A percentile compares a stretch with the other conserved stretches of the same genome.
Conservation (phyloP, 2,113 vertebrate genomes). For the Leucopsar rothschildi region DNA sequence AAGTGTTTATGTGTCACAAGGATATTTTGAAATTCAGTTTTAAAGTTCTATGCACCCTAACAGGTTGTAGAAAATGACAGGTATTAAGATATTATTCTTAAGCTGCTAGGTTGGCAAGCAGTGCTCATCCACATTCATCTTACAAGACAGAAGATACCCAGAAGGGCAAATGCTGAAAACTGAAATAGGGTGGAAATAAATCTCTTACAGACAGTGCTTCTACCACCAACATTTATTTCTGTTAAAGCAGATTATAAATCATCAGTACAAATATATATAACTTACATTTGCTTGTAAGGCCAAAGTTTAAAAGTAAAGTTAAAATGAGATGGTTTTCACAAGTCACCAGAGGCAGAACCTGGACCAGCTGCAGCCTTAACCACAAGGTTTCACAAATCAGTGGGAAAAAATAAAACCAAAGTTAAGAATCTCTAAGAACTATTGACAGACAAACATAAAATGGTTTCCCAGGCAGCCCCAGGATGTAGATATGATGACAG, state of each 20-base stretch:
- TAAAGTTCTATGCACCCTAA: not conserved
- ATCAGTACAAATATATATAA: conserved; percentile 87
- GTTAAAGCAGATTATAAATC: conserved; percentile 88
- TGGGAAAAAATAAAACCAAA: not conserved
- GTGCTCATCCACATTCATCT: not conserved
- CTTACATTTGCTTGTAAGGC: conserved; percentile 86
- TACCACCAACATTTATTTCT: conserved; percentile 87
- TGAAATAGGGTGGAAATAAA: not conserved
- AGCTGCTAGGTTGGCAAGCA: not conserved
- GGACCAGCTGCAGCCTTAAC: conserved; percentile 63
- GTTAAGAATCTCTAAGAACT: conserved; percentile 38
- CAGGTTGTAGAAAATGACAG: not conserved
- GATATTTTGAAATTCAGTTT: not conserved
- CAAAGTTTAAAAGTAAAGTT: conserved; percentile 75
- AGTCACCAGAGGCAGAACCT: conserved; percentile 64
- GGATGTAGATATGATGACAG: conserved; percentile 63
- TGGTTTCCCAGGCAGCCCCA: conserved; percentile 40
- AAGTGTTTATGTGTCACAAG: not conserved
- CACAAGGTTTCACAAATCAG: conserved; percentile 55
- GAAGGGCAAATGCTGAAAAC: not conserved
- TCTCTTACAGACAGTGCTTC: conserved; percentile 49
- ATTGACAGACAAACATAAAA: conserved; percentile 59
- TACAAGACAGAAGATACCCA: not conserved
- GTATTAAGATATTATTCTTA: not conserved
- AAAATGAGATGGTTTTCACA: conserved; percentile 75